Evolutionary conservation across 1,140 invertebrate species (phyloP), one percentile per base, ranked within the genome.

Genomic region (Cephus cinctus): DNA sequence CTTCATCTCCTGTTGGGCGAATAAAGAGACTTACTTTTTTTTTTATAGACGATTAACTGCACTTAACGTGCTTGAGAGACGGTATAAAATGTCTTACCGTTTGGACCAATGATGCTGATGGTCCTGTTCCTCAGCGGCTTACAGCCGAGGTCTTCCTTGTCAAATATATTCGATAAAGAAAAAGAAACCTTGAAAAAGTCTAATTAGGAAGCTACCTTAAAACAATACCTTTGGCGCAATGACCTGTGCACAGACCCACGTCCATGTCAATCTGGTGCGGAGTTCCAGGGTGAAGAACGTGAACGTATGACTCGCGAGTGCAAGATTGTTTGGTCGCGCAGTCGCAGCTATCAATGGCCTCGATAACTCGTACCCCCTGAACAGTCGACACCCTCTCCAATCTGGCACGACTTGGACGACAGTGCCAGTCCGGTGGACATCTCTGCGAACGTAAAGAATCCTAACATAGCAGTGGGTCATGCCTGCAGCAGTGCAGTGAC

Each of bases 221-320:
- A 27, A 1, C 48, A 41, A 38, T 59, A 71, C 71, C 70, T 54
- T 66, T 63, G 2, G 38, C 41, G 46, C 77, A 79, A 36, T 57
- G 68, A 8, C 79, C 79, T 43, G 71, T 56, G 51, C 79, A 81
- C 14, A 68, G 47, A 0, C 79, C 79, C 2, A 79, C 57, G 40
- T 81, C 76, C 11, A 81, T 52, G 21, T 69, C 61, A 5, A 65
- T 66, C 47, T 80, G 76, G 55, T 76, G 73, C 3, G 78, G 77
- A 9, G 78, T 80, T 9, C 73, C 78, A 8, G 63, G 65, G 49
- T 80, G 71, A 4, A 80, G 45, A 2, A 67, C 46, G 57, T 76
- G 65, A n/a, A 59, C 61, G 15, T 71, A 73, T 1, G 69, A 60
- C 46, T 70, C 67, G 40, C 73, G 50, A 45, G 59, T 67, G 43